Evolutionary conservation across 1,140 invertebrate species (phyloP), one percentile per base, ranked within the genome.

Genomic region (Aphelinus atriplicis): DNA sequence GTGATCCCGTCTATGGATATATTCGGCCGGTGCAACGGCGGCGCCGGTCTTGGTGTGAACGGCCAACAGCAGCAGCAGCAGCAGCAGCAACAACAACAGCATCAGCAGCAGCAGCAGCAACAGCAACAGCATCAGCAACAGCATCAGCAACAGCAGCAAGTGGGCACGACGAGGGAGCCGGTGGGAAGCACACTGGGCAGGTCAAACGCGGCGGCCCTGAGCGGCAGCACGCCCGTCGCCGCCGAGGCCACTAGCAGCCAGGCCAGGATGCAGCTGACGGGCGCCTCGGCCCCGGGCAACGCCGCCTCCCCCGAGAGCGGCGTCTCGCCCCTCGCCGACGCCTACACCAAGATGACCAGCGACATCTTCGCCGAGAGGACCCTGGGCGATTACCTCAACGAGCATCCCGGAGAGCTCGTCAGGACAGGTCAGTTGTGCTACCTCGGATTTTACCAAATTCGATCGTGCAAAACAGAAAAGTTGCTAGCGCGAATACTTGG

Each of bases 321-420:
- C 63, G 88, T 86, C n/a, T 88, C 87, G 53, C 87, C 88, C 50
- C 89, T 95, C 51, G 93, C 94, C 83, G 94, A 95, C 84, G 94
- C 94, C 43, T 95, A 95, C 86, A 94, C 93, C 2, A 95, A 95
- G 86, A 95, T 95, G 94, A 95, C 94, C 43, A 94, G 94, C 2
- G 94, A 95, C 82, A 95, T 95, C 60, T 88, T 95, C 78, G 94
- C 94, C 1, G 94, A 96, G 83, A 90, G 95, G 71, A 95, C 95
- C 0, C 85, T 97, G n/a, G 94, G 94, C 55, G 95, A 96, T 82
- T 96, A 97, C 79, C 90, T 97, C 48, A 94, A 94, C 71, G 96
- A 98, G 84, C 96, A 97, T 88, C 95, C 94, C 0, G 95, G 95
- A 3, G 96, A 98, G 86, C 89, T 99, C 76, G 94, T 98, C 74